Percentiles rank a stretch among this genome's conserved stretches.
phyloP scores from a whole-genome alignment of 2,797 vertebrate genomes.

The Tadarida brasiliensis region DNA sequence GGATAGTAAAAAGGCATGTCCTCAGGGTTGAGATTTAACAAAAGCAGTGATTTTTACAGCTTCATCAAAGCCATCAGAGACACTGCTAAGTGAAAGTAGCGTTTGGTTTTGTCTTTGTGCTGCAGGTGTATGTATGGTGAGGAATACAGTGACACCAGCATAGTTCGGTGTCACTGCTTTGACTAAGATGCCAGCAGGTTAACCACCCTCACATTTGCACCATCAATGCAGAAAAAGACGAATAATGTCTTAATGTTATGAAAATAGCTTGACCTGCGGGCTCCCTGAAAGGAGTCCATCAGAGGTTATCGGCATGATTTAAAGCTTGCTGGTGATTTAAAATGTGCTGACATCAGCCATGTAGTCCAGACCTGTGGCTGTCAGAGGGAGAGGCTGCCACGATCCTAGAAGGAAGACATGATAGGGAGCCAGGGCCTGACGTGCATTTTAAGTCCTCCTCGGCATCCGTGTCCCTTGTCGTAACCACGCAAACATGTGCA shows the following conservation, averaged over 20 bases:
- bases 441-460: accelerated
- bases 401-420: neutral
- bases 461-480: accelerated
- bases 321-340: neutral
- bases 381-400: neutral
- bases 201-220: accelerated
- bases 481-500: accelerated
- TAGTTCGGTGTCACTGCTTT: neutral
- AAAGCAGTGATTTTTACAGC: neutral
- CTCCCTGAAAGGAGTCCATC: neutral
- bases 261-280: neutral
- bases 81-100: neutral
- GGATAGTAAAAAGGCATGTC: accelerated
- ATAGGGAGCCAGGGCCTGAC: accelerated
- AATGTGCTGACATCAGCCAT: neutral
- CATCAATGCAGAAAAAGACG: neutral
- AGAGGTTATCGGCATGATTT: accelerated
- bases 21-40: neutral
- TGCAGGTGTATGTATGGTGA: accelerated
- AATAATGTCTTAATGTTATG: neutral
- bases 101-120: neutral
- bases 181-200: accelerated
- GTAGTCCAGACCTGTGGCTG: accelerated
- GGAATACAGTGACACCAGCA: accelerated
- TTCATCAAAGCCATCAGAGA: neutral